A percentile compares a stretch with the other conserved stretches of the same genome.
These are phyloP conservation scores for Rhinogobius similis DNA, from an alignment of 2,113 vertebrate species.

Conservation along the genomic window DNA sequence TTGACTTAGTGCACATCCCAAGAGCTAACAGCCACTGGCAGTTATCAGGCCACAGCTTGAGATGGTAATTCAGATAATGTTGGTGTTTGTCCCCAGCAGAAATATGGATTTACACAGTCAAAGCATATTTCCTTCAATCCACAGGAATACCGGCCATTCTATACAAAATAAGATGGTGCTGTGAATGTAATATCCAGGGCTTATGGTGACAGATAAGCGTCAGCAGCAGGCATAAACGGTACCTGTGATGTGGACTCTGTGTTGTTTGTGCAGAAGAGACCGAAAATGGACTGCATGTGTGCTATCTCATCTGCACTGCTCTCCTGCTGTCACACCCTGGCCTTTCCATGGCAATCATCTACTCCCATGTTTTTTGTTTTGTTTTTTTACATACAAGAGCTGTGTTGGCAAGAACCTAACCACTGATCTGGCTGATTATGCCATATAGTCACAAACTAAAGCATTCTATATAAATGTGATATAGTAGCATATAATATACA, in stretches of 20 bases:
- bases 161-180: slow-evolving; percentile 23
- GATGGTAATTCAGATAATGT: slow-evolving; percentile 24
- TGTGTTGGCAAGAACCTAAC: neutral
- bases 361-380: neutral
- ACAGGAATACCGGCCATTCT: slow-evolving; percentile 16
- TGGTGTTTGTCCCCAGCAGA: slow-evolving; percentile 21
- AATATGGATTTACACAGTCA: slow-evolving; percentile 29
- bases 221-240: slow-evolving; percentile 33
- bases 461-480: neutral
- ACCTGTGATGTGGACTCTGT: slow-evolving; percentile 38
- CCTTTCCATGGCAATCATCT: slow-evolving; percentile 43
- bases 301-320: slow-evolving; percentile 30
- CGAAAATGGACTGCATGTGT: slow-evolving; percentile 36
- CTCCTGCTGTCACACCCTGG: slow-evolving; percentile 35
- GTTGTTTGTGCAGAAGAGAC: slow-evolving; percentile 9
- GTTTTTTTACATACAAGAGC: neutral
- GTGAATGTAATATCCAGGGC: slow-evolving; percentile 20
- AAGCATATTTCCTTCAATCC: slow-evolving; percentile 17
- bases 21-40: slow-evolving; percentile 1
- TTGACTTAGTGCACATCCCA: slow-evolving; percentile 2
- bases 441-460: neutral
- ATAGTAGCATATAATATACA: too few relatives aligned
- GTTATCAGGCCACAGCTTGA: slow-evolving; percentile 16
- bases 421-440: too few relatives aligned
- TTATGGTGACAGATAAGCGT: slow-evolving; percentile 44